Evolutionary conservation across 2,797 vertebrate species (phyloP).

Genomic region (Schizopygopsis malacanthus): DNA sequence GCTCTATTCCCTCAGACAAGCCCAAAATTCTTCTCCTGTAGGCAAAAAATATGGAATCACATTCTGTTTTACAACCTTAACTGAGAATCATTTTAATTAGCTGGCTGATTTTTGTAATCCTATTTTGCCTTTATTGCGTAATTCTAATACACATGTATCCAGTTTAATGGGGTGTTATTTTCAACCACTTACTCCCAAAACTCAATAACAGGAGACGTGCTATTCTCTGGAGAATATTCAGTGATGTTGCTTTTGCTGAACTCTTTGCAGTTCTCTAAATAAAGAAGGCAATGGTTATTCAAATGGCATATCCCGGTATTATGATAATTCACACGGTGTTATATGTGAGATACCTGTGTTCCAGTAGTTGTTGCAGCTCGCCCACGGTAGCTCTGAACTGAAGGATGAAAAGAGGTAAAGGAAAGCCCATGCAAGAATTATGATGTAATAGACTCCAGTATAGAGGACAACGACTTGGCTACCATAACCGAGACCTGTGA

Average conservation of each 20-base stretch:
- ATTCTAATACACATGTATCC: not conserved
- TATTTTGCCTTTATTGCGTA: not conserved
- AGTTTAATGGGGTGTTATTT: not conserved
- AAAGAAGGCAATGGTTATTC: not conserved
- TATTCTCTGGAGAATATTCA: slow-evolving; percentile 61
- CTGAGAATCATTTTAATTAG: not conserved
- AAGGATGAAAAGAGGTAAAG: slow-evolving; percentile 81
- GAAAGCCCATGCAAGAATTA: slow-evolving; percentile 82
- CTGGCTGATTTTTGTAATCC: not conserved
- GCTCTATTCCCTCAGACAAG: slow-evolving; percentile 88
- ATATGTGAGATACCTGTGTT: slow-evolving; percentile 74
- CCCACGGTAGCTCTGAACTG: slow-evolving; percentile 78
- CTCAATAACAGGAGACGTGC: slow-evolving; percentile 80
- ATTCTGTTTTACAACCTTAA: not conserved
- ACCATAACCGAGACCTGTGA: slow-evolving; percentile 79
- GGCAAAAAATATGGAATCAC: slow-evolving; percentile 19
- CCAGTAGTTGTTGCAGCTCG: slow-evolving; percentile 79
- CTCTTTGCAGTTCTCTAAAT: slow-evolving; percentile 81
- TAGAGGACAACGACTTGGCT: slow-evolving; percentile 80
- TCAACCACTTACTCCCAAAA: slow-evolving; percentile 84
- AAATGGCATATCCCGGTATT: not conserved
- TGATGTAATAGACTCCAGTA: slow-evolving; percentile 79
- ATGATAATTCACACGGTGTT: not conserved
- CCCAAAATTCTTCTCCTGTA: slow-evolving; percentile 89
- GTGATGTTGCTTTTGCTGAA: slow-evolving; percentile 76